Conservation (phyloP, 2,888 invertebrate species). For the Dione juno region DNA sequence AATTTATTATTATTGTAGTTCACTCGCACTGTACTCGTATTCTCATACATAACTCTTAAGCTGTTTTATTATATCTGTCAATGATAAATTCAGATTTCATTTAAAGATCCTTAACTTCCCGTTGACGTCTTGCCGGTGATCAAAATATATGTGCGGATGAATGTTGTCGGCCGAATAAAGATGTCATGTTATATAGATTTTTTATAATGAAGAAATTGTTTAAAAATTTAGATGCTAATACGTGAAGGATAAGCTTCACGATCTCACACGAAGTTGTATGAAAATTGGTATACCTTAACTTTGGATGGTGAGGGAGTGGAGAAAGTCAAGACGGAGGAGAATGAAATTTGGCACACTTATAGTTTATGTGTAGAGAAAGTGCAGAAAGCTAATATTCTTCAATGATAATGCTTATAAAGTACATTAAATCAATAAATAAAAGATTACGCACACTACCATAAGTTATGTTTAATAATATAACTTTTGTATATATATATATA, state of each 20-base stretch:
- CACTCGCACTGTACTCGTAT: not conserved
- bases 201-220: not conserved
- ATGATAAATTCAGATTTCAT: slow-evolving; percentile 26
- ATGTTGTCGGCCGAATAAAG: not conserved
- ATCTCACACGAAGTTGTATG: not conserved
- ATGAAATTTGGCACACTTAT: no score
- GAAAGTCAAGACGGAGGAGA: no score
- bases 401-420: no score
- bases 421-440: no score
- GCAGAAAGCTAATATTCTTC: no score
- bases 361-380: no score
- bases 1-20: not conserved
- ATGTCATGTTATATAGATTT: not conserved
- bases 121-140: slow-evolving; percentile 17
- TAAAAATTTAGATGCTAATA: not conserved
- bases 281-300: no score
- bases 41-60: not conserved
- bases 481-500: no score
- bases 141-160: slow-evolving; percentile 28
- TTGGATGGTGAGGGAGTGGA: no score
- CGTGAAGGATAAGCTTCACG: not conserved
- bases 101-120: slow-evolving; percentile 26
- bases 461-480: no score
- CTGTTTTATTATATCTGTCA: slow-evolving; percentile 22
- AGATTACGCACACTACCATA: no score